Evolutionary conservation across 2,113 vertebrate species (phyloP), one percentile per base, ranked within the genome.

Genomic region (Pampusana beccarii): DNA sequence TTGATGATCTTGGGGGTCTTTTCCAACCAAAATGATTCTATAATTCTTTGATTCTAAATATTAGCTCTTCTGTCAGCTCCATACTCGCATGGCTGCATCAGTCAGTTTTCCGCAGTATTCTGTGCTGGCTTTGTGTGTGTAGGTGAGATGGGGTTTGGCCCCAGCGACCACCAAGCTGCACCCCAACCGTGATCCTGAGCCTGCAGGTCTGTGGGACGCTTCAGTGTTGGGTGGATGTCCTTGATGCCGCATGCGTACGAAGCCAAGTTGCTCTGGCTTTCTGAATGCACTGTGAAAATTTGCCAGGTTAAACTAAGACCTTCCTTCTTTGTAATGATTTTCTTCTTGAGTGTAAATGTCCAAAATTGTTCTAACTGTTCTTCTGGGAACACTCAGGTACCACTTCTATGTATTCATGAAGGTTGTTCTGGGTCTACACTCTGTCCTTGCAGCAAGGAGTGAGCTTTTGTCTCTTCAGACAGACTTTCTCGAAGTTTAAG

Each of bases 1-100:
- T 46, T 9, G 8, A 44, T 46, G 17, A 46, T 44, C 44, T 44
- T 44, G 44, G 18, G 44, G 18, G 44, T 46, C 44, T 46, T 19
- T 46, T 46, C 44, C 44, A 46, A 19, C 44, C 44, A 46, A 46
- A 46, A 46, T 19, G 44, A 46, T 10, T 46, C 44, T 19, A 13
- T 46, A 46, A 46, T 42, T 42, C 42, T 42, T 5, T 42, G 16
- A 16, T 42, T 42, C 42, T 42, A 42, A 34, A 3, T 6, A 5
- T 24, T 75, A 5, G 44, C 40, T 85, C 62, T 64, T 40, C 33
- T 3, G 0, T 40, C 54, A 50, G 82, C 74, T 75, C 57, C 16
- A 2, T 28, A 0, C 29, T 53, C 1, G 0, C 4, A 0, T 8
- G 56, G 34, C 60, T n/a, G 16, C 71, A 0, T 9, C 24, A 50